Evolutionary conservation across 1,140 invertebrate genomes (phyloP).

Genomic region (Eumaeus atala): DNA sequence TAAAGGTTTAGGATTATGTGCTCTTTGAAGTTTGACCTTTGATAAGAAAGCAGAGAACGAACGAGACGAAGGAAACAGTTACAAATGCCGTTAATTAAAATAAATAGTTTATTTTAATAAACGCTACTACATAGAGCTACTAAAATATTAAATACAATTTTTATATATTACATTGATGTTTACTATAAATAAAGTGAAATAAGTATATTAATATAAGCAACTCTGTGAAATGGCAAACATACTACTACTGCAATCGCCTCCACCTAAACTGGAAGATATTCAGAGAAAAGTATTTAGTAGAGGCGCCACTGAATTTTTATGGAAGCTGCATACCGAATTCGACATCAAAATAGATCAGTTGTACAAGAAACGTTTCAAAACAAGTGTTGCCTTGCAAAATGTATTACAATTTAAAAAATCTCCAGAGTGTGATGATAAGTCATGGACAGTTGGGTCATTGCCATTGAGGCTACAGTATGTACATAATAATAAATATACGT

Average conservation of each 20-base stretch:
- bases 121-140: too few species aligned
- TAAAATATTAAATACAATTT: too few species aligned
- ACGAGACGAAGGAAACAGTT: too few species aligned
- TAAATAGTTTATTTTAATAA: too few species aligned
- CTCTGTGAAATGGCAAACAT: slow-evolving; percentile 37
- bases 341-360: slow-evolving; percentile 62
- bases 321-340: slow-evolving; percentile 61
- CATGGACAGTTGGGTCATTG: slow-evolving; percentile 75
- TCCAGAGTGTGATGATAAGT: slow-evolving; percentile 46
- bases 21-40: too few species aligned
- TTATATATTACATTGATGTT: too few species aligned
- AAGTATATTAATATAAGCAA: too few species aligned
- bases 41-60: too few species aligned
- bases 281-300: slow-evolving; percentile 63
- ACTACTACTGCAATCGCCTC: slow-evolving; percentile 61
- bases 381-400: slow-evolving; percentile 27
- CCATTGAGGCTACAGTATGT: slow-evolving; percentile 67
- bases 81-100: too few species aligned
- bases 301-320: slow-evolving; percentile 62
- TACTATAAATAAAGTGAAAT: too few species aligned
- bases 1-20: too few species aligned
- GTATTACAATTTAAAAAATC: slow-evolving; percentile 42
- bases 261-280: slow-evolving; percentile 67
- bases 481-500: slow-evolving; percentile 18
- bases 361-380: slow-evolving; percentile 44